Evolutionary conservation across 2,113 vertebrate genomes (phyloP).

Genomic region (Apistogramma diplotaenia): DNA sequence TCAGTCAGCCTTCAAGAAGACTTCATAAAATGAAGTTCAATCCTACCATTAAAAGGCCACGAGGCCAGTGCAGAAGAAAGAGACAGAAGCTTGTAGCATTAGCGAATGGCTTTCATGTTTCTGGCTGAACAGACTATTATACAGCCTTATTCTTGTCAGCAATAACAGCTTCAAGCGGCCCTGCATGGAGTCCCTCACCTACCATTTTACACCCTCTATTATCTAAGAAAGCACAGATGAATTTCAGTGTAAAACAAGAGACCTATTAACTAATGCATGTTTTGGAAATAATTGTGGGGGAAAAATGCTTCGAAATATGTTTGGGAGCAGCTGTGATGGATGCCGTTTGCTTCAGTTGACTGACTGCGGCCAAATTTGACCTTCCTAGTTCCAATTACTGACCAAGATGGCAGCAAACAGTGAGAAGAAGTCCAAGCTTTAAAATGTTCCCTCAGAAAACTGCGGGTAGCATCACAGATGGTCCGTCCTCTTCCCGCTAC

Average conservation of each 20-base stretch:
- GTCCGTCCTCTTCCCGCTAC: neutral
- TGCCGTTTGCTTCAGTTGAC: neutral
- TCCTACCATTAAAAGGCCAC: neutral
- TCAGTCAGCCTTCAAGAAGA: neutral
- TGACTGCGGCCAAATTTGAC: neutral
- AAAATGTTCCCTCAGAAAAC: neutral
- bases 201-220: neutral
- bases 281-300: neutral
- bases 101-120: neutral
- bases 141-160: neutral
- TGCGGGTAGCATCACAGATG: constrained; percentile 13
- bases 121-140: neutral
- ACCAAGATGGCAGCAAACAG: neutral
- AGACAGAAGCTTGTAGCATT: neutral
- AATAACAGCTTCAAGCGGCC: neutral
- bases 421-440: neutral
- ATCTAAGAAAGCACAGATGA: neutral
- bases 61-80: neutral
- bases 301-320: neutral
- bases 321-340: neutral
- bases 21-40: neutral
- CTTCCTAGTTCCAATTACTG: neutral
- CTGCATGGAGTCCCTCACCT: neutral
- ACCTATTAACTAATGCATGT: neutral
- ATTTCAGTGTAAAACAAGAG: neutral